Percentiles rank a stretch among this genome's conserved stretches.
Conservation (phyloP, 1,140 invertebrate species). For the Drosophila eugracilis region DNA sequence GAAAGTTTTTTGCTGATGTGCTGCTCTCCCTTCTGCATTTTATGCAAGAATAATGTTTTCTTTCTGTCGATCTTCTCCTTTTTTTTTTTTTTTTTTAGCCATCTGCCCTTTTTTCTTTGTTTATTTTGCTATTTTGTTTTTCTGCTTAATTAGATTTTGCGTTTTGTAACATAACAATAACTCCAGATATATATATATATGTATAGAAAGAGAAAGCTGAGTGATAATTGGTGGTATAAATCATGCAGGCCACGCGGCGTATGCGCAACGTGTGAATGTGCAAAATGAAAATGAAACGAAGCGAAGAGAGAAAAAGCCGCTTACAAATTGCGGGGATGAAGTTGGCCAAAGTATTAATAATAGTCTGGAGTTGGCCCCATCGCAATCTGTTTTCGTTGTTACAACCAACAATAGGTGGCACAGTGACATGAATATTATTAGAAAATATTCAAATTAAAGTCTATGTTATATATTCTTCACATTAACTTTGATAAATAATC, state of each 20-base stretch:
- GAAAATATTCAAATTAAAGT: too few species aligned
- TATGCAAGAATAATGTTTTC: constrained; percentile 13
- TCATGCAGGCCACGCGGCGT: constrained; percentile 31
- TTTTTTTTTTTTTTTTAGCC: constrained; percentile 1
- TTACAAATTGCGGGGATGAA: constrained; percentile 23
- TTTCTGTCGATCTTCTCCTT: constrained; percentile 2
- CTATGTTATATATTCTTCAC: too few species aligned
- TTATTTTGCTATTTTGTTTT: constrained; percentile 22
- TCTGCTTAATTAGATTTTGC: constrained; percentile 45
- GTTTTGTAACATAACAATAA: constrained; percentile 27
- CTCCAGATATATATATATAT: background rate
- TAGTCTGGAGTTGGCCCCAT: constrained; percentile 29
- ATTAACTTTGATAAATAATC: background rate
- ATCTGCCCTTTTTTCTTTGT: background rate
- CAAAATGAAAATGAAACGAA: constrained; percentile 9
- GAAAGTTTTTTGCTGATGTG: background rate
- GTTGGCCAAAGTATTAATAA: constrained; percentile 37
- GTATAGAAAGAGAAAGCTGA: too few species aligned
- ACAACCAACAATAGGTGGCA: constrained; percentile 5
- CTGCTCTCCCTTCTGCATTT: constrained; percentile 11
- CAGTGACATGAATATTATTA: background rate
- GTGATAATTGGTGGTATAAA: constrained; percentile 40
- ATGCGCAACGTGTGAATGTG: constrained; percentile 35
- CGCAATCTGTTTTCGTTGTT: constrained; percentile 40
- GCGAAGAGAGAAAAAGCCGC: constrained; percentile 9